Evolutionary conservation across 37 sponge, comb jelly and placozoan species (phyloP), one percentile per base, ranked within the genome.

Genomic region (Cliona cf. orientalis): DNA sequence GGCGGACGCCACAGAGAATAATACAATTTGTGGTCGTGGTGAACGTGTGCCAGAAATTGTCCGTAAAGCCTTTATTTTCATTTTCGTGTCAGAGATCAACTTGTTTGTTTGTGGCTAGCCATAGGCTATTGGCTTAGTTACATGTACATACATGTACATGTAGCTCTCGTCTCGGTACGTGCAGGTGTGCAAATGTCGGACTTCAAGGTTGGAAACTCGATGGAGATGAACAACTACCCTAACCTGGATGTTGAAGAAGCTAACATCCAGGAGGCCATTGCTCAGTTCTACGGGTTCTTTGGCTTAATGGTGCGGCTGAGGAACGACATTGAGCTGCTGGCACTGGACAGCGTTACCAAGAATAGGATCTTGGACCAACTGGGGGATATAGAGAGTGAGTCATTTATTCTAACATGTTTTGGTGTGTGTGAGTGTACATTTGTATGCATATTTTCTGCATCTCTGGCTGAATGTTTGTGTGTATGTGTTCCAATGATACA

Each of bases 231-330:
- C n/a, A n/a, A n/a, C 42, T 77, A 64, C 17, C 78, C 78, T 21
- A 4, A 11, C 0, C 14, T 72, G 74, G 88, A 88, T 28, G 29
- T 45, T 25, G 81, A 88, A 34, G 88, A 81, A 63, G 57, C n/a
- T 35, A 56, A 56, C 40, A 88, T 88, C 21, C 76, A 68, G 28
- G 88, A 88, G 28, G 64, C 84, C 19, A 69, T 88, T 58, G 82
- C 65, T 32, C 69, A 80, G 39, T 88, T 70, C 40, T 88, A 88
- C 63, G 46, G 60, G 19, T 81, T 88, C 71, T 75, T 81, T 69
- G 71, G 69, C 29, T 11, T 22, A 2, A 35, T 88, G 82, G 38
- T 28, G 22, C 22, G 35, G 2, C 59, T 84, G 0, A 75, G 41
- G 69, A 44, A 69, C 44, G 66, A 58, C 3, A 67, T 82, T 31